These are phyloP conservation scores for Callipepla squamata DNA, from an alignment of 2,113 vertebrate genomes.

Conservation along the genomic window DNA sequence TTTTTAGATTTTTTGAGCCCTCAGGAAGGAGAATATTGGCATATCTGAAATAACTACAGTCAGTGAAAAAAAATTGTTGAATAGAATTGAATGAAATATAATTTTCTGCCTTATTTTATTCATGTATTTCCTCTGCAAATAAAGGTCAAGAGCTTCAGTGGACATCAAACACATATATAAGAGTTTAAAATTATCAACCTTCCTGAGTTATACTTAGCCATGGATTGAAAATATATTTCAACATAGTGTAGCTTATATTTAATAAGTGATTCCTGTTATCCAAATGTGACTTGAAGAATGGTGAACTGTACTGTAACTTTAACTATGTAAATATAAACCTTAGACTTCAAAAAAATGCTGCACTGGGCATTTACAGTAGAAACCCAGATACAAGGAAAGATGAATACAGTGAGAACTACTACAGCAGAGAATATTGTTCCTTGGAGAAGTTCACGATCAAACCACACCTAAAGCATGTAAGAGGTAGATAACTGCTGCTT, in stretches of 20 bases:
- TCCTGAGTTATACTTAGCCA: not conserved
- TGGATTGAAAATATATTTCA: not conserved
- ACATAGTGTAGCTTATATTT: not conserved
- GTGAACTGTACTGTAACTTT: not conserved
- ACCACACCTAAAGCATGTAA: not conserved
- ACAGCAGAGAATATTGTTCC: not conserved
- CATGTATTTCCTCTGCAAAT: not conserved
- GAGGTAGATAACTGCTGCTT: not conserved
- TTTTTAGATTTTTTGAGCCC: not conserved
- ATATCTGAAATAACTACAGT: not conserved
- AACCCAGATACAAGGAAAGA: not conserved
- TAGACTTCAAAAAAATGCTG: not conserved
- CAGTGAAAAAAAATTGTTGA: not conserved
- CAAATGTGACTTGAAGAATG: not conserved
- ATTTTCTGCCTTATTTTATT: constrained; percentile 8
- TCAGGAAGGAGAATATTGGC: constrained; percentile 31
- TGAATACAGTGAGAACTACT: not conserved
- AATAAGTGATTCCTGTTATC: not conserved
- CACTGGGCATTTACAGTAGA: not conserved
- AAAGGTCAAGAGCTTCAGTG: not conserved
- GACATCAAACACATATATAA: not conserved
- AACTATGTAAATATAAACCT: not conserved
- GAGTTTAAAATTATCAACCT: not conserved
- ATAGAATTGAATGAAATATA: not conserved
- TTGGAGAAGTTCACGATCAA: not conserved